Conservation (phyloP, 2,797 vertebrate species). For the Myotis myotis region DNA sequence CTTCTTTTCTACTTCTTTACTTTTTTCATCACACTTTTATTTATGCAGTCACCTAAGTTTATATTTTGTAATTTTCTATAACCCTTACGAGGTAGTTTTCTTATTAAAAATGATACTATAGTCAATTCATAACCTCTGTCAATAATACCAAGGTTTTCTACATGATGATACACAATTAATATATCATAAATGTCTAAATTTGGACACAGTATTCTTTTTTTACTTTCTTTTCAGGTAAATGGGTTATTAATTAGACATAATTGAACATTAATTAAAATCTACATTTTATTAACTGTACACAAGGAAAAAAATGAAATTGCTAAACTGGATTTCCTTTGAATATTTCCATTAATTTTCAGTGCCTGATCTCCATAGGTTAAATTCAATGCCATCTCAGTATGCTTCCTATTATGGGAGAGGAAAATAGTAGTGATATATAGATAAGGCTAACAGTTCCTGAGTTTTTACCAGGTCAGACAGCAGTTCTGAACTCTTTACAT, state of each 20-base stretch:
- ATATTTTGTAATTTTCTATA: background rate
- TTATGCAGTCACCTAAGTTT: background rate
- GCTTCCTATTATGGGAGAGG: background rate
- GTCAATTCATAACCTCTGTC: background rate
- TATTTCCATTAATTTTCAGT: conserved; percentile 9
- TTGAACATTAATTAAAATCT: background rate
- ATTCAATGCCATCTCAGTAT: background rate
- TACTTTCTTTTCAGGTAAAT: conserved; percentile 19
- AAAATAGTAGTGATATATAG: background rate
- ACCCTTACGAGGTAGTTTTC: background rate
- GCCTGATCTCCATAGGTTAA: background rate
- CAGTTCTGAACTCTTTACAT: background rate
- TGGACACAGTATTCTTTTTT: background rate
- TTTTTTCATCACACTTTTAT: background rate
- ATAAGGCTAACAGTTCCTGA: background rate
- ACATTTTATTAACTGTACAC: background rate
- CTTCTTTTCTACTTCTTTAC: background rate
- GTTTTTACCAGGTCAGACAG: background rate
- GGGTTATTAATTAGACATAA: background rate
- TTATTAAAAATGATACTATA: background rate
- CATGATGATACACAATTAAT: background rate
- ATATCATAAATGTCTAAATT: background rate
- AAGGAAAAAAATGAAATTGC: background rate
- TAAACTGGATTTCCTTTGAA: background rate
- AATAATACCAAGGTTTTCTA: background rate